A percentile compares a stretch with the other conserved stretches of the same genome.
Evolutionary conservation across 2,888 invertebrate genomes (phyloP).

Genomic region (Tenthredo livida): DNA sequence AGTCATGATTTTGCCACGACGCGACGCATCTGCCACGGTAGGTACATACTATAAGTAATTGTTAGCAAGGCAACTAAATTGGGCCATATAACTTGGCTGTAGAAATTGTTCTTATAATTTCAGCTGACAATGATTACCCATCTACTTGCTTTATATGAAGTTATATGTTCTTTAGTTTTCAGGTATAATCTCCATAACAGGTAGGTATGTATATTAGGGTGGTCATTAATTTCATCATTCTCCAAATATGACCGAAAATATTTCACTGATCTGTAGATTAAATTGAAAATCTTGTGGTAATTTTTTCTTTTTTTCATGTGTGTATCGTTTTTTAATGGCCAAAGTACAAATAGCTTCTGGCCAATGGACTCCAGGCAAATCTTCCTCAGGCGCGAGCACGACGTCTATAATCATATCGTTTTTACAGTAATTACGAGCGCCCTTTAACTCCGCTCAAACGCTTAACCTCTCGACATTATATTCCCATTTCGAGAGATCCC

Average conservation of each 20-base stretch:
- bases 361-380: slow-evolving; percentile 32
- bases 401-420: slow-evolving; percentile 68
- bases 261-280: neutral
- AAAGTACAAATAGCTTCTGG: slow-evolving; percentile 68
- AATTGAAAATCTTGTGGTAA: neutral
- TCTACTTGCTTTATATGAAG: neutral
- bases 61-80: neutral
- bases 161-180: neutral
- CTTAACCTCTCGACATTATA: slow-evolving; percentile 65
- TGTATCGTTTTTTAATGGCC: neutral
- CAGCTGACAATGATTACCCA: neutral
- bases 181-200: neutral
- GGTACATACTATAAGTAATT: slow-evolving; percentile 15
- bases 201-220: neutral
- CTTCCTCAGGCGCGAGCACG: neutral
- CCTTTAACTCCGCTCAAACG: slow-evolving; percentile 62
- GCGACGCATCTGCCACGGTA: slow-evolving; percentile 19
- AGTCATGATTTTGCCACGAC: slow-evolving; percentile 15
- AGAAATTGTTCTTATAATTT: neutral
- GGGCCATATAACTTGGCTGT: neutral
- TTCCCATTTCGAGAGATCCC: slow-evolving; percentile 64
- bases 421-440: slow-evolving; percentile 68
- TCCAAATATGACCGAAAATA: neutral
- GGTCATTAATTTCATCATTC: too few relatives aligned
- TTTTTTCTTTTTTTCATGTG: neutral